Evolutionary conservation across 2,797 vertebrate species (phyloP).

Genomic region (Aratinga solstitialis): DNA sequence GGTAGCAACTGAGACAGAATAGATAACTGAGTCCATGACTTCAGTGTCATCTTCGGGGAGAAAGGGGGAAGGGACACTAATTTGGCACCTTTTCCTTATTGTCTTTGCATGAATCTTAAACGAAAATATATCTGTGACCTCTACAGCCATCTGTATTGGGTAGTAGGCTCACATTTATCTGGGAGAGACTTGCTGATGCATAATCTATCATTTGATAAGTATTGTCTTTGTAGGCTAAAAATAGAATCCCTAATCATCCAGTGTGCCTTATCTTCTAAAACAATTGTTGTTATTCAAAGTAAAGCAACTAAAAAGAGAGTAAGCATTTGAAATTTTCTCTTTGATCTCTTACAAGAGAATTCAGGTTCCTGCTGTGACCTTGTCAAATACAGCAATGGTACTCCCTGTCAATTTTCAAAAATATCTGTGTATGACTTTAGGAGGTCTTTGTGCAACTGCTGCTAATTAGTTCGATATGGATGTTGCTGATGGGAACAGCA

Average conservation of each 20-base stretch:
- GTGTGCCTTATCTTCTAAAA: neutral
- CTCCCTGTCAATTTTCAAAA: neutral
- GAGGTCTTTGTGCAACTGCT: neutral
- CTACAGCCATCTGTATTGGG: neutral
- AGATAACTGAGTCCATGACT: neutral
- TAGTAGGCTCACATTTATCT: neutral
- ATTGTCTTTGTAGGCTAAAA: neutral
- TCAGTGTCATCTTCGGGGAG: neutral
- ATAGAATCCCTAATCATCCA: neutral
- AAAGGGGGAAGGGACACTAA: neutral
- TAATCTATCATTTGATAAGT: neutral
- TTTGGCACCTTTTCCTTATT: neutral
- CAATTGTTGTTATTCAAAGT: neutral
- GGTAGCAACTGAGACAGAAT: neutral
- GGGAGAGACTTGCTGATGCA: neutral
- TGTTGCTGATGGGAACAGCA: accelerated
- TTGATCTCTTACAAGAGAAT: neutral
- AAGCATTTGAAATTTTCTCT: neutral
- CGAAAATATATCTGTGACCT: neutral
- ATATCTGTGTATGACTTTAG: neutral
- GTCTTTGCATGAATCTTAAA: neutral
- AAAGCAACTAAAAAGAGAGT: neutral
- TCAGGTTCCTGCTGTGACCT: neutral
- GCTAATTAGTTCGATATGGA: neutral
- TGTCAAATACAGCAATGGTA: neutral